These are phyloP conservation scores for Leuciscus waleckii DNA, from an alignment of 2,797 vertebrate species.

Conservation along the genomic window DNA sequence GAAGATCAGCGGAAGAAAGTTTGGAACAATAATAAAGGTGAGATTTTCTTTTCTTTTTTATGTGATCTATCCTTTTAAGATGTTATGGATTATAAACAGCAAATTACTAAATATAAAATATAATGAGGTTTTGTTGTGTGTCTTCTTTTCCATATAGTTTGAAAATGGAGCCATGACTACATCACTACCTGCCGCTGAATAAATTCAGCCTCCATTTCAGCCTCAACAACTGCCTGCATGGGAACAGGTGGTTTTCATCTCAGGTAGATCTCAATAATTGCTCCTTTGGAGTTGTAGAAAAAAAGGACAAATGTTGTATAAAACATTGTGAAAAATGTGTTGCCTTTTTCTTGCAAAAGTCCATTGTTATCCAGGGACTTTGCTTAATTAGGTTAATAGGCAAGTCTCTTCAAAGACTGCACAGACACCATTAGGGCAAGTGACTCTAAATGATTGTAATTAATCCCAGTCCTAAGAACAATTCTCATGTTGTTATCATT, in stretches of 20 bases:
- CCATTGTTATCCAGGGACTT: background rate
- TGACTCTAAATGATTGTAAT: conserved; percentile 21
- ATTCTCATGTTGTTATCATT: background rate
- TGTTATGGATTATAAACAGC: background rate
- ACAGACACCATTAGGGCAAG: background rate
- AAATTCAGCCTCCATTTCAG: background rate
- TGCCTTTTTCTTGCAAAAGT: background rate
- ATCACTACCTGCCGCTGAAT: background rate
- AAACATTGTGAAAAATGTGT: background rate
- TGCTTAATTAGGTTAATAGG: background rate
- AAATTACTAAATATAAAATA: background rate
- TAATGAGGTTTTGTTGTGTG: background rate
- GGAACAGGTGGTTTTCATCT: conserved; percentile 49
- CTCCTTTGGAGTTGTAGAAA: conserved; percentile 19
- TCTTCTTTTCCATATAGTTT: background rate
- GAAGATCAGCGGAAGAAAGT: background rate
- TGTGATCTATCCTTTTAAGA: background rate
- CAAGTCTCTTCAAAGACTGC: conserved; percentile 5
- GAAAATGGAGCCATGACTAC: background rate
- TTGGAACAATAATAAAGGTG: background rate
- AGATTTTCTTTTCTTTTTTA: background rate
- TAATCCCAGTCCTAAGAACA: conserved; percentile 1
- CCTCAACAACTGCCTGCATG: conserved; percentile 6
- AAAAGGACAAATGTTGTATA: background rate
- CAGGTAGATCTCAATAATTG: conserved; percentile 8